Evolutionary conservation across 1,140 invertebrate genomes (phyloP).

Genomic region (Ganaspis sp.): DNA sequence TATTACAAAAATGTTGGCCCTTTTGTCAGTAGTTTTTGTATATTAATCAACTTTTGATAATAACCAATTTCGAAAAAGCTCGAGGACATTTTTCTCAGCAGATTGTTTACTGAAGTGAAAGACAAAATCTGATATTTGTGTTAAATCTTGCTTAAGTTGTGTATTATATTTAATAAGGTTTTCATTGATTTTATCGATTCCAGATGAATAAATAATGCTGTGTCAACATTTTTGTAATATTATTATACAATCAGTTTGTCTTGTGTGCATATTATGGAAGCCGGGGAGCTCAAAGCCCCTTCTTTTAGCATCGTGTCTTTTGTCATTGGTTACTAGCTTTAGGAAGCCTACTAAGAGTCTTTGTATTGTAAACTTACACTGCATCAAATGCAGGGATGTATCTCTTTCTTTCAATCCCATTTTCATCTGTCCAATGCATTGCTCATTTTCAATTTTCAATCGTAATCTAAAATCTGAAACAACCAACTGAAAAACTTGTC

Average conservation of each 20-base stretch:
- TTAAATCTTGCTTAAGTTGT: background rate
- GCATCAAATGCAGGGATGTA: slow-evolving; percentile 50
- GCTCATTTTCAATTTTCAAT: no score
- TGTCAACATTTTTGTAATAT: slow-evolving; percentile 2
- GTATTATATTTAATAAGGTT: background rate
- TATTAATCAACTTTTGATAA: no score
- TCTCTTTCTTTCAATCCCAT: background rate
- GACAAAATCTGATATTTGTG: no score
- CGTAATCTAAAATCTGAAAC: no score
- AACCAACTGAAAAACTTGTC: no score
- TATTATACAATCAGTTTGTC: slow-evolving; percentile 53
- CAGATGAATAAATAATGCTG: slow-evolving; percentile 5
- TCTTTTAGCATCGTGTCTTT: slow-evolving; percentile 50
- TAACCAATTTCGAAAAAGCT: no score
- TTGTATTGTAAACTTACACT: slow-evolving; percentile 58
- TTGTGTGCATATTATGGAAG: slow-evolving; percentile 49
- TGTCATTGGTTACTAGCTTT: slow-evolving; percentile 62
- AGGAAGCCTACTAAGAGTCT: slow-evolving; percentile 63
- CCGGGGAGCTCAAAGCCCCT: slow-evolving; percentile 48
- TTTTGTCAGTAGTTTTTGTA: no score
- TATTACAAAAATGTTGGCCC: no score
- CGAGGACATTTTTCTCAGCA: no score
- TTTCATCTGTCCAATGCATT: background rate
- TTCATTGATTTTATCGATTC: background rate
- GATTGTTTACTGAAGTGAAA: no score